These are phyloP conservation scores for Strigamia maritima DNA, from an alignment of 2,888 invertebrate genomes.

Conservation along the genomic window DNA sequence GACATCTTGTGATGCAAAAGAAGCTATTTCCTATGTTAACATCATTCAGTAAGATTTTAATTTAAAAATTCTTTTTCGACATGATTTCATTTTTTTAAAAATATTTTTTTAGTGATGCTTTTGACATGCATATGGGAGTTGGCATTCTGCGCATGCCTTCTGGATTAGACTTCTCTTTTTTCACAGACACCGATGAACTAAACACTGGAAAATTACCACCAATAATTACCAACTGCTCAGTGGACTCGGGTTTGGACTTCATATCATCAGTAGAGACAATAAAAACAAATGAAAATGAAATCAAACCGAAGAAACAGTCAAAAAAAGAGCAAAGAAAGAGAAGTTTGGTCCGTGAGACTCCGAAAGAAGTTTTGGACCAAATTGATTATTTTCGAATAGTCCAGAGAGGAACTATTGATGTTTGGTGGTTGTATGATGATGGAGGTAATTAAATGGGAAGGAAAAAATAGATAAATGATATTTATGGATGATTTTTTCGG, in stretches of 20 bases:
- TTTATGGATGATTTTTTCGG: not conserved
- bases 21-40: not conserved
- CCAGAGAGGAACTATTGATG: constrained; percentile 55
- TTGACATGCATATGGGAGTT: constrained; percentile 57
- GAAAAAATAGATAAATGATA: not conserved
- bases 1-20: constrained; percentile 36
- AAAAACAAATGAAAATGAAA: not conserved
- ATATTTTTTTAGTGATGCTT: constrained; percentile 57
- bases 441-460: constrained; percentile 37
- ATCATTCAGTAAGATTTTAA: not conserved
- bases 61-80: not conserved
- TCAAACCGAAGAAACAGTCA: constrained; percentile 37
- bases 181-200: constrained; percentile 36
- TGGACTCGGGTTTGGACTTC: not conserved
- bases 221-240: not conserved
- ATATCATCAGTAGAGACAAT: not conserved
- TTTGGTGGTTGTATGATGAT: constrained; percentile 60
- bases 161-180: constrained; percentile 54
- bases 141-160: constrained; percentile 55
- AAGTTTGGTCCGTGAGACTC: constrained; percentile 33
- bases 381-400: constrained; percentile 41
- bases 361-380: constrained; percentile 39
- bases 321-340: not conserved
- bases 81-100: not conserved
- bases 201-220: not conserved